Conservation (phyloP, 2,888 invertebrate species). For the Eilema sororculum region DNA sequence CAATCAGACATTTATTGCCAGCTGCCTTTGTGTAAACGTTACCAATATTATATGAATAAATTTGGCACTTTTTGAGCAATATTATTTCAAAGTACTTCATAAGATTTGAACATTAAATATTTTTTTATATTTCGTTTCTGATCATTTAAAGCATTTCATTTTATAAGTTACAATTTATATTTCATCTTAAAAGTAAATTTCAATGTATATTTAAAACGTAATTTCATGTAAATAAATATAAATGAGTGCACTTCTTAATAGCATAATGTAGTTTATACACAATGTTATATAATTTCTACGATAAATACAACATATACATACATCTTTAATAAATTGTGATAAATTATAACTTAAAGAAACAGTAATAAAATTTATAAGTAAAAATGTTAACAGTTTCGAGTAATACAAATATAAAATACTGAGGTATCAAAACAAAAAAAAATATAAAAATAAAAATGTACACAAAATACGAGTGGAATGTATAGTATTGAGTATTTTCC, state of each 20-base stretch:
- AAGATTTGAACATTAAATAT: conserved; percentile 22
- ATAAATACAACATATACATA: conserved; percentile 4
- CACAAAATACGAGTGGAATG: conserved; percentile 47
- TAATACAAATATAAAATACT: conserved; percentile 26
- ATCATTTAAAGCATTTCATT: conserved; percentile 17
- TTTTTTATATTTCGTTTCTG: conserved; percentile 6
- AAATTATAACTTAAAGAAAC: conserved; percentile 27
- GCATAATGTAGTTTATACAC: neutral
- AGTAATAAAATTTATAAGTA: conserved; percentile 30
- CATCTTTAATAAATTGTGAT: conserved; percentile 12
- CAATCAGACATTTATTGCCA: conserved; percentile 40
- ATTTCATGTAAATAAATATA: conserved; percentile 2
- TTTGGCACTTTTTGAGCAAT: conserved; percentile 67
- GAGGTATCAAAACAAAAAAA: conserved; percentile 40
- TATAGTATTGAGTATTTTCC: conserved; percentile 48
- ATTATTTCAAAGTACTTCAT: conserved; percentile 32
- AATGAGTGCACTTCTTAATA: conserved; percentile 11
- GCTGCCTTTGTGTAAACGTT: conserved; percentile 35
- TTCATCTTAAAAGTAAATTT: conserved; percentile 10
- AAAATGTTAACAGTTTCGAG: conserved; percentile 33
- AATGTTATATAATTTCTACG: neutral
- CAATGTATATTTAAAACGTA: conserved; percentile 6
- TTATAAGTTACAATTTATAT: conserved; percentile 7
- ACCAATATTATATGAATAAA: conserved; percentile 37
- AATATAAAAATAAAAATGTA: conserved; percentile 37